Base-by-base conservation (phyloP, 2,888 invertebrate species). In the Eudasyphora cyanicolor region DNA sequence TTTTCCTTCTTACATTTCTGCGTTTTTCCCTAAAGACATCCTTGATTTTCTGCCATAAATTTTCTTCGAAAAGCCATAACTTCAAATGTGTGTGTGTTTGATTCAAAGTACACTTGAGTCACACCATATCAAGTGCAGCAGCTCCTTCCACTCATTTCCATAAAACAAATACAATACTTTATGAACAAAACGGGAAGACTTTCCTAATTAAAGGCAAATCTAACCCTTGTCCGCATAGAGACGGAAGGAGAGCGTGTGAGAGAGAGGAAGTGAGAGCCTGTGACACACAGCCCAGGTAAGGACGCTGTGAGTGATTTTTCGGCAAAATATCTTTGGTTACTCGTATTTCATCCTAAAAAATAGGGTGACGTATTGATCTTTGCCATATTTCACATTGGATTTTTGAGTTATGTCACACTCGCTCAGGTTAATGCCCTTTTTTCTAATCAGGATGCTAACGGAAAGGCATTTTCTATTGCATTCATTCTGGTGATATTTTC, bases 401-500 rank as follows among this genome's bases (percentile, higher is more conserved):
- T 45, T 64, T 64, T 42, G 38, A 67, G 42, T 67, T 42, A 12
- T 64, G 64, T 67, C 19, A 45, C 45, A 45, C n/a, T 8, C n/a
- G 60, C 38, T 32, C 27, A 42, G 67, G 67, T 67, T 42, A 67
- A 38, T 67, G 67, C 24, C 29, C 67, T 67, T 64, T 67, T 14
- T 24, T 2, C 7, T 21, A 17, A 5, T 60, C n/a, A 32, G 32
- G n/a, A 32, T 32, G 32, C 32, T 32, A 32, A 32, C 32, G 2
- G n/a, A 45, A n/a, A n/a, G n/a, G 45, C 45, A 45, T n/a, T n/a
- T n/a, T n/a, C n/a, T n/a, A n/a, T n/a, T n/a, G n/a, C n/a, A n/a
- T n/a, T n/a, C n/a, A n/a, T 2, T 32, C 32, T 4, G 4, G n/a
- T 12, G 45, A 45, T 45, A 57, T 57, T 24, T 57, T 57, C 10